phyloP scores from a whole-genome alignment of 2,888 invertebrate species.

The Patella depressa region DNA sequence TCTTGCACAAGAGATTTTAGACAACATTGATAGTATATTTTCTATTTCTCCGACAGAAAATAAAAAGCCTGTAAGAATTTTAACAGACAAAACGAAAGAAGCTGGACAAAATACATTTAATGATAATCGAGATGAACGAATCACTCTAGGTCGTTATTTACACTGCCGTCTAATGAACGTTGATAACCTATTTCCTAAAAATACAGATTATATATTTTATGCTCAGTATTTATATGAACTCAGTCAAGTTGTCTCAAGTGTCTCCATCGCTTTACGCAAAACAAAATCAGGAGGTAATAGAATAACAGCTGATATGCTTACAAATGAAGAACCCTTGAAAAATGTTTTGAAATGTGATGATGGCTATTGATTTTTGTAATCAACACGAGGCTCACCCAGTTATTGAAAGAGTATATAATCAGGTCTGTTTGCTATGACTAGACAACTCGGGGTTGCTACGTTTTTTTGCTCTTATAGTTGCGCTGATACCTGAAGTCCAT shows the following conservation, averaged over 20 bases:
- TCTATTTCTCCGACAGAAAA: slow-evolving; percentile 33
- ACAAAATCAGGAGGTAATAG: background rate
- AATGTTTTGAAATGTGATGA: slow-evolving; percentile 20
- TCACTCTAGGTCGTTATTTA: slow-evolving; percentile 23
- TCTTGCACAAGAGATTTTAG: slow-evolving; percentile 6
- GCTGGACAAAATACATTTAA: slow-evolving; percentile 21
- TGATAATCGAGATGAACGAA: slow-evolving; percentile 11
- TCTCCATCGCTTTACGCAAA: slow-evolving; percentile 20
- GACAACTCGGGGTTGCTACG: slow-evolving; percentile 32
- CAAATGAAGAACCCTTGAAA: slow-evolving; percentile 13
- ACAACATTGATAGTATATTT: slow-evolving; percentile 24
- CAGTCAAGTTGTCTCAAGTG: slow-evolving; percentile 16
- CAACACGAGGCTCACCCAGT: slow-evolving; percentile 18
- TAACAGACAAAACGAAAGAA: slow-evolving; percentile 22
- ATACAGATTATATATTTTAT: slow-evolving; percentile 27
- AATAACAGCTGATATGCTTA: slow-evolving; percentile 22
- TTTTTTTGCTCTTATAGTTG: no score
- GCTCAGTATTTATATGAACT: slow-evolving; percentile 30
- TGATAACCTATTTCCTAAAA: slow-evolving; percentile 25
- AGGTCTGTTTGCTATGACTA: slow-evolving; percentile 40
- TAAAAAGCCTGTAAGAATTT: slow-evolving; percentile 22
- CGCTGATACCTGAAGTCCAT: no score
- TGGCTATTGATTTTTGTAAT: slow-evolving; percentile 29
- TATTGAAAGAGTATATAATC: slow-evolving; percentile 15
- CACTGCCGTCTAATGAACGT: slow-evolving; percentile 18